Percentiles rank a stretch among this genome's conserved stretches.
These are phyloP conservation scores for Lepidurus arcticus DNA, from an alignment of 1,140 invertebrate species.

Conservation along the genomic window DNA sequence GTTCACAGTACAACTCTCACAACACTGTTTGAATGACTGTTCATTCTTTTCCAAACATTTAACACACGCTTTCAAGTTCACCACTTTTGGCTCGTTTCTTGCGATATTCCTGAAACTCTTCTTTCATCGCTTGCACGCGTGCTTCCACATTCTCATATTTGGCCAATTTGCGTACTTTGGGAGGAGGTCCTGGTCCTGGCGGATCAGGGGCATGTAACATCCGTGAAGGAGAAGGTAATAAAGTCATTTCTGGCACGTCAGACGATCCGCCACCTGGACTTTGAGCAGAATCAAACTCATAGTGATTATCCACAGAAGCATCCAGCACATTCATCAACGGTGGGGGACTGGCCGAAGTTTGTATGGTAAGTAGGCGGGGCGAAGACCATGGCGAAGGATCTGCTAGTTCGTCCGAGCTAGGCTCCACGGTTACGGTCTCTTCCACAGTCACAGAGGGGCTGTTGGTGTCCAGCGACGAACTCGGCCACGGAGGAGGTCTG, in stretches of 20 bases:
- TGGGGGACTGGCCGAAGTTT: slow-evolving; percentile 37
- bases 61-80: slow-evolving; percentile 71
- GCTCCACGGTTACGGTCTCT: not conserved
- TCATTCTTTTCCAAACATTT: not conserved
- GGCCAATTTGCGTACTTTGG: slow-evolving; percentile 40
- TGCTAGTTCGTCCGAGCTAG: slow-evolving; percentile 51
- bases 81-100: slow-evolving; percentile 70
- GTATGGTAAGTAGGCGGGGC: slow-evolving; percentile 32
- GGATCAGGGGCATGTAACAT: slow-evolving; percentile 23
- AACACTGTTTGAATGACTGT: not conserved
- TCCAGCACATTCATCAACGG: slow-evolving; percentile 50
- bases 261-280: slow-evolving; percentile 38
- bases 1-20: not conserved
- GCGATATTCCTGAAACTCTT: slow-evolving; percentile 88
- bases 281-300: slow-evolving; percentile 72
- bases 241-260: slow-evolving; percentile 36
- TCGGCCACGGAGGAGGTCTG: slow-evolving; percentile 44
- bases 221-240: not conserved
- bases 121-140: slow-evolving; percentile 86
- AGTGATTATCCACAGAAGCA: slow-evolving; percentile 87
- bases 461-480: slow-evolving; percentile 43
- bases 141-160: slow-evolving; percentile 78
- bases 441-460: slow-evolving; percentile 42
- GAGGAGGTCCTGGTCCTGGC: slow-evolving; percentile 31
- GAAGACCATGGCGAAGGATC: slow-evolving; percentile 43